Percentiles rank a stretch among this genome's conserved stretches.
These are phyloP conservation scores for Cantharis rustica DNA, from an alignment of 2,888 invertebrate genomes.

Conservation along the genomic window DNA sequence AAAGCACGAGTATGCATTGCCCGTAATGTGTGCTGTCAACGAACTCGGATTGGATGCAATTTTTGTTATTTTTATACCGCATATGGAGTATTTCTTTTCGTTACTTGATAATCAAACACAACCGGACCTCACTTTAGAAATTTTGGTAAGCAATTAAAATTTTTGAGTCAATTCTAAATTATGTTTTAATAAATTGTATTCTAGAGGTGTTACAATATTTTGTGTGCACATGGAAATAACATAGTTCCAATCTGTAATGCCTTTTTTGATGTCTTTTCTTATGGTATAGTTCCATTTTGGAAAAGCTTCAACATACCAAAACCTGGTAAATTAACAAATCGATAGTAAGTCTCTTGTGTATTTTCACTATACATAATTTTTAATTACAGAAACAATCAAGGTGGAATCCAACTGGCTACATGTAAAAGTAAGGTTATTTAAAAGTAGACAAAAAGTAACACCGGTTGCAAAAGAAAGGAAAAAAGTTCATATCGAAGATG, in stretches of 20 bases:
- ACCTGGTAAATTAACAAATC: not conserved
- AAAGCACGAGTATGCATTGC: slow-evolving; percentile 38
- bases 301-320: slow-evolving; percentile 10
- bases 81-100: slow-evolving; percentile 42
- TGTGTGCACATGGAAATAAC: slow-evolving; percentile 39
- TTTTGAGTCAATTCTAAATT: not conserved
- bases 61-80: slow-evolving; percentile 43
- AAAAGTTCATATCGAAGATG: slow-evolving; percentile 23
- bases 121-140: slow-evolving; percentile 38
- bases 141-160: slow-evolving; percentile 40
- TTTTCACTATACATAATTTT: not conserved
- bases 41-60: slow-evolving; percentile 48
- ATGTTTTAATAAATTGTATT: slow-evolving; percentile 22
- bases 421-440: slow-evolving; percentile 29
- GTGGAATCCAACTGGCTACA: slow-evolving; percentile 30
- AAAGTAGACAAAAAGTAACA: slow-evolving; percentile 10
- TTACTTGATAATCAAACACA: slow-evolving; percentile 29
- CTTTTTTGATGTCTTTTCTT: slow-evolving; percentile 41
- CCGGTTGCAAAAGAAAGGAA: not conserved
- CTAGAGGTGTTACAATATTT: slow-evolving; percentile 44
- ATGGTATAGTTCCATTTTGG: slow-evolving; percentile 41
- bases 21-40: slow-evolving; percentile 46
- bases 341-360: not conserved
- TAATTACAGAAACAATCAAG: slow-evolving; percentile 25
- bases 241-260: slow-evolving; percentile 33